These are phyloP conservation scores for Misgurnus anguillicaudatus DNA, from an alignment of 2,113 vertebrate species.

Conservation along the genomic window DNA sequence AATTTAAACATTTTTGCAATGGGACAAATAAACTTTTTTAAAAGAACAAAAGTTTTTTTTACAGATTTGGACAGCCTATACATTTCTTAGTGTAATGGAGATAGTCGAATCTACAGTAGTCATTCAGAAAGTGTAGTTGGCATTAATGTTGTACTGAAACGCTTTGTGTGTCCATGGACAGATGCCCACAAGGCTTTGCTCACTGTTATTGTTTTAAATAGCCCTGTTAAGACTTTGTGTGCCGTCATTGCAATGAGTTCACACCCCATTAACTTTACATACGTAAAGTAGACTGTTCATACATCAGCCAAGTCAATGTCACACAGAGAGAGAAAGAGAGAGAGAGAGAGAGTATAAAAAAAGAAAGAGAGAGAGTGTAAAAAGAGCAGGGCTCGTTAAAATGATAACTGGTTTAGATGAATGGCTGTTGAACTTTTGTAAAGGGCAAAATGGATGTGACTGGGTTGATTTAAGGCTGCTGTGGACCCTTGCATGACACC, in stretches of 20 bases:
- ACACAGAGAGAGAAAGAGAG: neutral
- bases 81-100: neutral
- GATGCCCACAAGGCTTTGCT: conserved; percentile 26
- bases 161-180: neutral
- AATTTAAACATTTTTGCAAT: too few species aligned
- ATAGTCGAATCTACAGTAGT: neutral
- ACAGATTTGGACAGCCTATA: neutral
- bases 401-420: conserved; percentile 9
- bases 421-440: conserved; percentile 38
- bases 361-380: neutral
- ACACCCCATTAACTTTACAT: conserved; percentile 43
- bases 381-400: conserved; percentile 23
- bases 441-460: conserved; percentile 38
- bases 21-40: too few species aligned
- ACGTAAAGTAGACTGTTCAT: conserved; percentile 15
- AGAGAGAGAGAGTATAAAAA: conserved; percentile 7
- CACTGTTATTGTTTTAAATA: conserved; percentile 27
- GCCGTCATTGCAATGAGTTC: conserved; percentile 35
- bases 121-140: neutral
- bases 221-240: conserved; percentile 39
- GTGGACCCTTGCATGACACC: conserved; percentile 21
- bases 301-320: conserved; percentile 27
- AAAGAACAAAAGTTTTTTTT: too few species aligned
- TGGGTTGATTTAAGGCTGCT: conserved; percentile 37
- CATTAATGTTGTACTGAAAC: neutral